Evolutionary conservation across 2,888 invertebrate genomes (phyloP).

Genomic region (Chymomyza fuscimana): DNA sequence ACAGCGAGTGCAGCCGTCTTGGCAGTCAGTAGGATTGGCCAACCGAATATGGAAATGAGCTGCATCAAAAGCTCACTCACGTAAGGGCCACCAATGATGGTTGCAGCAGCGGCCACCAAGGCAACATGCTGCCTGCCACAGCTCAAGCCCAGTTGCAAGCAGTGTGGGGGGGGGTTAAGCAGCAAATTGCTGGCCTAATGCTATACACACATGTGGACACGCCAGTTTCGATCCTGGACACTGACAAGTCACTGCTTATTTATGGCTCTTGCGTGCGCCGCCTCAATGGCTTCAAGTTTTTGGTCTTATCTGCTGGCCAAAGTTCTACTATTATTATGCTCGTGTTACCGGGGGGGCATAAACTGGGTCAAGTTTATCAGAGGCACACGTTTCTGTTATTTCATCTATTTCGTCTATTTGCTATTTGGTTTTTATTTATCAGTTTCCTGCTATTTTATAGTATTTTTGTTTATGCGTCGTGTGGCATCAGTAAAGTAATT

Average conservation of each 20-base stretch:
- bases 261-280: slow-evolving; percentile 2
- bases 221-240: not conserved
- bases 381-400: slow-evolving; percentile 23
- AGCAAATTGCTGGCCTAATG: not conserved
- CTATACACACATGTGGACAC: not conserved
- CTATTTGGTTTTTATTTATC: slow-evolving; percentile 36
- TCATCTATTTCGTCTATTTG: not conserved
- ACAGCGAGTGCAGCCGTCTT: slow-evolving; percentile 32
- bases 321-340: not conserved
- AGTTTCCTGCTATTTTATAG: slow-evolving; percentile 18
- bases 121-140: not conserved
- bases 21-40: slow-evolving; percentile 1
- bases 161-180: not conserved
- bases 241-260: slow-evolving; percentile 12
- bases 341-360: not conserved
- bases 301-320: slow-evolving; percentile 27
- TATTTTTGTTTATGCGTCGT: slow-evolving; percentile 38
- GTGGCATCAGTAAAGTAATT: slow-evolving; percentile 29
- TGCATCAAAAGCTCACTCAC: slow-evolving; percentile 58
- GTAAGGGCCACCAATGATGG: slow-evolving; percentile 50
- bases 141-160: not conserved
- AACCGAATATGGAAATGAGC: slow-evolving; percentile 66
- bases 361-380: slow-evolving; percentile 70
- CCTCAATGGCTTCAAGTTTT: not conserved
- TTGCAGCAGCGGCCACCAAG: slow-evolving; percentile 10